Conservation (phyloP, 2,113 vertebrate species). For the Calypte anna region DNA sequence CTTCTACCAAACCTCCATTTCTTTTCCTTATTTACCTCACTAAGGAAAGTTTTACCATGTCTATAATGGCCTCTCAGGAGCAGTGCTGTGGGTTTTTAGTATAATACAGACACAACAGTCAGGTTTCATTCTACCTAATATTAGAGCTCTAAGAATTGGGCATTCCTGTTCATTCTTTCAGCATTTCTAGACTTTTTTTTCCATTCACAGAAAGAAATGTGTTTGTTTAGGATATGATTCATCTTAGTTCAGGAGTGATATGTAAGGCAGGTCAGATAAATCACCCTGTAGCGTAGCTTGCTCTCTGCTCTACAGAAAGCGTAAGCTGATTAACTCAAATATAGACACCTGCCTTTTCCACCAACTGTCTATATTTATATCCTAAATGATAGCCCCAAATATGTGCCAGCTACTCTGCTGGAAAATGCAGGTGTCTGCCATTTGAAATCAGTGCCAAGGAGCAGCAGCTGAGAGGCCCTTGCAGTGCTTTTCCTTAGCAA, state of each 20-base stretch:
- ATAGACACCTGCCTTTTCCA: conserved; percentile 24
- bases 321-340: conserved; percentile 19
- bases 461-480: background rate
- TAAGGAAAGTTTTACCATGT: background rate
- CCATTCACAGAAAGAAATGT: background rate
- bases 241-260: background rate
- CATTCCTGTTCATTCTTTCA: background rate
- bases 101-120: background rate
- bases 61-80: background rate
- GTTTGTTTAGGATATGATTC: background rate
- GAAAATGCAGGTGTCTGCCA: conserved; percentile 21
- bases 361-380: conserved; percentile 2
- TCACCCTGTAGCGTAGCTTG: background rate
- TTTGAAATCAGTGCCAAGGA: conserved; percentile 1
- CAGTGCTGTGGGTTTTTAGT: background rate
- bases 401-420: background rate
- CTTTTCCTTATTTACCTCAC: background rate
- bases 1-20: background rate
- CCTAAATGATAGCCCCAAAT: background rate
- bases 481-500: background rate
- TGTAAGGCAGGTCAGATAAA: background rate
- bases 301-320: background rate
- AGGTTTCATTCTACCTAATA: background rate
- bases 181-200: background rate
- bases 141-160: background rate